Conservation (phyloP, 2,888 invertebrate genomes). For the Aleiodes alternator region DNA sequence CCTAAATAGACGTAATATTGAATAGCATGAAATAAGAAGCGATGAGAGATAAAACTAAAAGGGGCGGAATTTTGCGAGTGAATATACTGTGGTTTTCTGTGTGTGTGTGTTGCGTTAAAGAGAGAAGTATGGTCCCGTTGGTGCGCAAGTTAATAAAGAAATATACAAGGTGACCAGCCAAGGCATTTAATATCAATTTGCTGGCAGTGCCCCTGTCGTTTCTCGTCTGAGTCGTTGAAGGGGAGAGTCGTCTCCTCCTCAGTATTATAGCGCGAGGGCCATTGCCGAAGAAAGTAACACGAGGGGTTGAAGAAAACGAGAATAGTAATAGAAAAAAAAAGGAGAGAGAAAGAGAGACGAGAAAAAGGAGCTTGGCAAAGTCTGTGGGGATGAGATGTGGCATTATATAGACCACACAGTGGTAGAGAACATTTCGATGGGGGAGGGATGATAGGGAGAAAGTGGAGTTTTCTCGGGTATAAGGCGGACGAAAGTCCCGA, state of each 20-base stretch:
- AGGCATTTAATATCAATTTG: slow-evolving; percentile 74
- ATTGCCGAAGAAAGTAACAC: slow-evolving; percentile 31
- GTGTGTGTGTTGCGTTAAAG: slow-evolving; percentile 55
- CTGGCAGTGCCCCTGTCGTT: slow-evolving; percentile 60
- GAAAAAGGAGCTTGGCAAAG: slow-evolving; percentile 32
- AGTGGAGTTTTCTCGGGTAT: slow-evolving; percentile 45
- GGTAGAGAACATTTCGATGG: slow-evolving; percentile 26
- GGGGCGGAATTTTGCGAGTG: background rate
- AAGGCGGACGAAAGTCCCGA: slow-evolving; percentile 51
- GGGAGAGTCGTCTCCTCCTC: slow-evolving; percentile 49
- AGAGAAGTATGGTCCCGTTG: slow-evolving; percentile 50
- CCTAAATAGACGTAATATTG: slow-evolving; percentile 9
- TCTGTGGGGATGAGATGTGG: slow-evolving; percentile 18
- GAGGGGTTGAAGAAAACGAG: slow-evolving; percentile 1
- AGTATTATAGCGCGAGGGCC: slow-evolving; percentile 35
- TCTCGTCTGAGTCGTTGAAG: slow-evolving; percentile 51
- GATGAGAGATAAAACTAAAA: slow-evolving; percentile 35
- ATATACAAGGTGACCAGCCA: slow-evolving; percentile 72
- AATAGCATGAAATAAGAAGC: slow-evolving; percentile 20
- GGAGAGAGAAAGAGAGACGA: background rate
- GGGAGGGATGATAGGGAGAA: slow-evolving; percentile 48
- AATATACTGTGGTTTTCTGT: slow-evolving; percentile 47
- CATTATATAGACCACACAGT: slow-evolving; percentile 14
- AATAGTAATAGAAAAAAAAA: slow-evolving; percentile 12
- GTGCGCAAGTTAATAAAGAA: slow-evolving; percentile 69